Evolutionary conservation across 37 sponge, comb jelly and placozoan genomes (phyloP), one percentile per base, ranked within the genome.

Genomic region (Agelas oroides): DNA sequence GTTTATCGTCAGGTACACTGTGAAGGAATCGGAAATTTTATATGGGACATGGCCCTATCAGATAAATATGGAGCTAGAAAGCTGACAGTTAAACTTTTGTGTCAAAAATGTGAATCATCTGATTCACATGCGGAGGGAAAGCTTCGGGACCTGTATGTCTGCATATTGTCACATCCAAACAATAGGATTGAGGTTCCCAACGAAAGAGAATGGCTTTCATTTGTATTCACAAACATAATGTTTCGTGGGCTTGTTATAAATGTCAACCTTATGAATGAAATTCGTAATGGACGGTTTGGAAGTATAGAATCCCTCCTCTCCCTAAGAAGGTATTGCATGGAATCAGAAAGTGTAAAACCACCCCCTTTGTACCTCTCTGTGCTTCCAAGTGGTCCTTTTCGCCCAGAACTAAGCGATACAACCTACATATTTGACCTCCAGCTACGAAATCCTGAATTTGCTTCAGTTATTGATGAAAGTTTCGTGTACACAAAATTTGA

Each of bases 51-150:
- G 20, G 13, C 19, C 17, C 19, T 6, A 30, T 38, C n/a, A 14
- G 21, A 31, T 62, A 39, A 0, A 23, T 20, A 38, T 15, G 37
- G 65, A 20, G 41, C 65, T 18, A 39, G 11, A 1, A 16, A 39
- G 11, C 35, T 32, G 52, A 78, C 64, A 23, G 20, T 28, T 36
- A 38, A n/a, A 40, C 65, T 78, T 14, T 39, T 78, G 20, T 78
- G 78, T 63, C 24, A 21, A 24, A 39, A 21, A 18, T 78, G 78
- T 78, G 78, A 78, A 78, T 17, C 20, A 23, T 20, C 15, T 23
- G 38, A 18, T 40, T 78, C 65, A 40, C 13, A 1, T 39, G 52
- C 27, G 2, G 78, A 78, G 62, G 2, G 38, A 25, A 27, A 24
- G 3, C 58, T 78, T 23, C 38, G 34, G 40, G 21, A 78, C 37